Evolutionary conservation across 2,888 invertebrate species (phyloP).

Genomic region (Nesidiocoris tenuis): DNA sequence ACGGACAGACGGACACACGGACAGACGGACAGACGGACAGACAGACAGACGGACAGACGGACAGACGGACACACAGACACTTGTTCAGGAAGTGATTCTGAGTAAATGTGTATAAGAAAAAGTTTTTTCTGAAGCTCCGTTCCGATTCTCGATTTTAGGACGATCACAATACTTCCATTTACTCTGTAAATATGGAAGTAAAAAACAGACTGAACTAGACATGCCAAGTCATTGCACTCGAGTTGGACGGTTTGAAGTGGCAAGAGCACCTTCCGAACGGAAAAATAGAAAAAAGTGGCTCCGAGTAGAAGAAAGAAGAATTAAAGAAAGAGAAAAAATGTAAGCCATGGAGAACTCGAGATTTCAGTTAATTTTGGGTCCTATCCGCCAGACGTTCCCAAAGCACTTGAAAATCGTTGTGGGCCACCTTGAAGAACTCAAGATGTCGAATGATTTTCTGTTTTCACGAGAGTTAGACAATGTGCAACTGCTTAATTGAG

Average conservation of each 20-base stretch:
- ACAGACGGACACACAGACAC: too few species aligned
- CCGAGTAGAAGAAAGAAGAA: neutral
- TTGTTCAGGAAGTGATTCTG: too few species aligned
- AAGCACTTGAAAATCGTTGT: constrained; percentile 3
- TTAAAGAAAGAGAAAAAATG: constrained; percentile 10
- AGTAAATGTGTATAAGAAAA: too few species aligned
- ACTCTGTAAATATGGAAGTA: too few species aligned
- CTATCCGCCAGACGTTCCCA: constrained; percentile 13
- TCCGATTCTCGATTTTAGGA: too few species aligned
- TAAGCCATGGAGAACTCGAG: neutral
- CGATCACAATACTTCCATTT: too few species aligned
- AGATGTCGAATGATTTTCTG: constrained; percentile 15
- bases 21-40: too few species aligned
- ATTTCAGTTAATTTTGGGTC: constrained; percentile 24
- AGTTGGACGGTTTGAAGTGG: neutral
- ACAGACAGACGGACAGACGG: too few species aligned
- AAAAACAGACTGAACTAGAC: neutral
- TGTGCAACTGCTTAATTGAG: constrained; percentile 12
- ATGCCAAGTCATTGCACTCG: neutral
- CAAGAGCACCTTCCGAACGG: constrained; percentile 13
- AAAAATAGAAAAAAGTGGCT: constrained; percentile 4
- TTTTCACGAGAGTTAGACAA: constrained; percentile 19
- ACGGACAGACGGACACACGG: too few species aligned
- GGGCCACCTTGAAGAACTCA: constrained; percentile 15
- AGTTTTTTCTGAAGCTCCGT: too few species aligned